These are phyloP conservation scores for Hippocampus kuda DNA, from an alignment of 2,797 vertebrate species.

Conservation along the genomic window DNA sequence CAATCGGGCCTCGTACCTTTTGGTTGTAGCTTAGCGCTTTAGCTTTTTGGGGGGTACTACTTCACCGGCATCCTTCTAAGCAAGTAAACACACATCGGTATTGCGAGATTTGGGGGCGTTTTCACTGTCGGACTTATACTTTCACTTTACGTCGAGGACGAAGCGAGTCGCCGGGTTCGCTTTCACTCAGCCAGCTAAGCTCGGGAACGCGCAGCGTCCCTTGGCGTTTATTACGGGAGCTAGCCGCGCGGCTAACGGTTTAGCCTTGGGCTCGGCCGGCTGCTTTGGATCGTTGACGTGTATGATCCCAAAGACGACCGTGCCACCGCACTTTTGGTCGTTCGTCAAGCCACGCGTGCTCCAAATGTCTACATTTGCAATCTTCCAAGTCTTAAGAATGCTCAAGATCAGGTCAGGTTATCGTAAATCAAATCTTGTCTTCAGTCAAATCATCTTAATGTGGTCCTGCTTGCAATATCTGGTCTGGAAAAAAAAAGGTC, in stretches of 20 bases:
- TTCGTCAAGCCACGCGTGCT: neutral
- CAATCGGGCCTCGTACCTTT: conserved; percentile 41
- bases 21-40: neutral
- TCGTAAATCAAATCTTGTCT: too few relatives aligned
- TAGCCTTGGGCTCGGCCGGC: neutral
- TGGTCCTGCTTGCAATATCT: too few relatives aligned
- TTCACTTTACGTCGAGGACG: neutral
- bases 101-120: neutral
- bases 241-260: neutral
- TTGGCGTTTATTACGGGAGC: neutral
- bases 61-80: conserved; percentile 3
- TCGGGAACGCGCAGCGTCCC: neutral
- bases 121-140: neutral
- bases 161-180: neutral
- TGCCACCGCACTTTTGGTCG: neutral
- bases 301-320: neutral
- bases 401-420: neutral
- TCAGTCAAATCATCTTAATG: neutral
- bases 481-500: too few relatives aligned
- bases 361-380: neutral
- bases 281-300: neutral
- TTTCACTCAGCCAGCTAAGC: neutral
- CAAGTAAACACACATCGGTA: neutral
- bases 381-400: conserved; percentile 1
- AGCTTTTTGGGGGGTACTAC: neutral